Evolutionary conservation across 2,113 vertebrate species (phyloP), one percentile per base, ranked within the genome.

Genomic region (Neodontobutis hainanensis): DNA sequence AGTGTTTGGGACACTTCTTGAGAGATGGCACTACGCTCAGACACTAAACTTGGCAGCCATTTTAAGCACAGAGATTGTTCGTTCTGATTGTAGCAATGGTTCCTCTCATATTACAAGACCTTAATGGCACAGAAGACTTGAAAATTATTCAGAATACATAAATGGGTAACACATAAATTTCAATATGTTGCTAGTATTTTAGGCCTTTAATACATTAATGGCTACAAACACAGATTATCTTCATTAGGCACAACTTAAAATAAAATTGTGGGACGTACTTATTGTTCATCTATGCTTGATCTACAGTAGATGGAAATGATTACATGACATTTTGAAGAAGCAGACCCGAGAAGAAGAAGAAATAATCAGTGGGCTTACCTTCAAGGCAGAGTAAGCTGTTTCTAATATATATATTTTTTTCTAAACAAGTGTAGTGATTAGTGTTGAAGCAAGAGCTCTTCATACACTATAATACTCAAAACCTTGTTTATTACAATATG

Each of bases 161-260:
- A 8, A 12, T 44, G 36, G 15, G 27, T 61, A 44, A 71, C 19
- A 38, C 15, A 75, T 62, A 35, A 57, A 65, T 36, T 47, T 56
- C 19, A 71, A 53, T 68, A 70, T 56, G 7, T 53, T 63, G 71
- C 46, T 43, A 61, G 52, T 65, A 71, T 70, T 27, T 56, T 53
- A 44, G 27, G 59, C 52, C 57, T 69, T 65, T 62, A 62, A 73
- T 40, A 67, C 56, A 71, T 73, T 59, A 35, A 62, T 72, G 44
- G 77, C 62, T 65, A 70, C 63, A 10, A 59, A 77, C 66, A 81
- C 38, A 47, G 60, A 86, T 78, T 44, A 85, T 81, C 42, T 50
- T 79, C n/a, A 44, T 69, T 71, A 81, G 81, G 78, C 71, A 80
- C 80, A 32, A 73, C 68, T 84, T 84, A 61, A 58, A 53, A 11